Percentiles rank a stretch among this genome's conserved stretches.
These are phyloP conservation scores for Adelges cooleyi DNA, from an alignment of 1,140 invertebrate genomes.

Conservation along the genomic window DNA sequence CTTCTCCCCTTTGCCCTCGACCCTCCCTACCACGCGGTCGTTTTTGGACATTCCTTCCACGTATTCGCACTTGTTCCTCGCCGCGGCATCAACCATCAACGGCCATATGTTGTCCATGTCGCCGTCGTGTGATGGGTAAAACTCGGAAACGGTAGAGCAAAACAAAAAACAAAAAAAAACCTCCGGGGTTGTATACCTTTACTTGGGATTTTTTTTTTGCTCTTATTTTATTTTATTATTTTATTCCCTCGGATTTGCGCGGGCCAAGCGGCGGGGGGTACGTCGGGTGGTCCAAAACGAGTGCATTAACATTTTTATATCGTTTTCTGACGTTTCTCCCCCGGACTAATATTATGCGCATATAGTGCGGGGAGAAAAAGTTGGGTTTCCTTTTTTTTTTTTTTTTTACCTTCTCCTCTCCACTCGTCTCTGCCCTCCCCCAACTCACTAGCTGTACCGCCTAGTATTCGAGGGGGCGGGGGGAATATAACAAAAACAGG, in stretches of 20 bases:
- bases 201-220: neutral
- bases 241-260: constrained; percentile 18
- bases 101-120: neutral
- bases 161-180: neutral
- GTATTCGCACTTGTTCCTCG: constrained; percentile 10
- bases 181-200: constrained; percentile 1
- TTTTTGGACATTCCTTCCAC: constrained; percentile 17
- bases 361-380: neutral
- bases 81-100: neutral
- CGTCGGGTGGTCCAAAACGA: neutral
- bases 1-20: neutral
- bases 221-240: constrained; percentile 10
- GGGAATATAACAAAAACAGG: constrained; percentile 6
- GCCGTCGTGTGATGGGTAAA: constrained; percentile 6
- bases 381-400: constrained; percentile 24
- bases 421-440: neutral
- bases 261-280: neutral
- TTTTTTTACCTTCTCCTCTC: neutral
- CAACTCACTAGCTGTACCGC: no score
- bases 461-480: neutral
- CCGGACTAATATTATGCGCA: constrained; percentile 14
- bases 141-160: neutral
- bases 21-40: no score
- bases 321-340: constrained; percentile 27
- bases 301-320: constrained; percentile 29